Evolutionary conservation across 1,140 invertebrate genomes (phyloP).

Genomic region (honey bee (Apis mellifera)): DNA sequence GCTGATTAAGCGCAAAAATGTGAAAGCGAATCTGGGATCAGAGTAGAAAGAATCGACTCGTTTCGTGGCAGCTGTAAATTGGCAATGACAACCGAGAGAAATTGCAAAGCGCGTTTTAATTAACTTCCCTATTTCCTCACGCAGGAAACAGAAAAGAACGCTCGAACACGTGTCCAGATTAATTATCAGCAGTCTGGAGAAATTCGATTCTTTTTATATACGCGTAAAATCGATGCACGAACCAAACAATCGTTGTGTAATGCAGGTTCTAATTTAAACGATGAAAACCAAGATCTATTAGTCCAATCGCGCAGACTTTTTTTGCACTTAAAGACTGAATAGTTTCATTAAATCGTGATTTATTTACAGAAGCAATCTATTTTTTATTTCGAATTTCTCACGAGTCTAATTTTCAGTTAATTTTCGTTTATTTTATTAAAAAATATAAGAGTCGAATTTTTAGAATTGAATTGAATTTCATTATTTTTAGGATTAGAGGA

Average conservation of each 20-base stretch:
- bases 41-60: conserved; percentile 11
- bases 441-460: too few relatives aligned
- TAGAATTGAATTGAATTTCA: too few relatives aligned
- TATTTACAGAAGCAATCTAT: too few relatives aligned
- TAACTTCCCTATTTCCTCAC: conserved; percentile 47
- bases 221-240: not conserved
- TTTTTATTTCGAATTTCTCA: too few relatives aligned
- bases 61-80: conserved; percentile 48
- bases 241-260: not conserved
- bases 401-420: too few relatives aligned
- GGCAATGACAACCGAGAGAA: conserved; percentile 2
- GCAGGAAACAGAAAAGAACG: conserved; percentile 22
- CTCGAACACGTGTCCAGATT: conserved; percentile 39
- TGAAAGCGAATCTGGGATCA: not conserved
- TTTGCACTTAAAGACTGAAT: too few relatives aligned
- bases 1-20: not conserved
- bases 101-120: conserved; percentile 48
- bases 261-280: not conserved
- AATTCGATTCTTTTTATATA: conserved; percentile 32
- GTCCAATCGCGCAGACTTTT: too few relatives aligned
- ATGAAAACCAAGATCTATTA: not conserved
- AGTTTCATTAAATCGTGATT: too few relatives aligned
- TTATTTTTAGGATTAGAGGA: too few relatives aligned
- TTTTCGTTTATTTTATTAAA: too few relatives aligned
- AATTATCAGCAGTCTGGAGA: conserved; percentile 43